Evolutionary conservation across 2,888 invertebrate genomes (phyloP).

Genomic region (Pheosia tremula): DNA sequence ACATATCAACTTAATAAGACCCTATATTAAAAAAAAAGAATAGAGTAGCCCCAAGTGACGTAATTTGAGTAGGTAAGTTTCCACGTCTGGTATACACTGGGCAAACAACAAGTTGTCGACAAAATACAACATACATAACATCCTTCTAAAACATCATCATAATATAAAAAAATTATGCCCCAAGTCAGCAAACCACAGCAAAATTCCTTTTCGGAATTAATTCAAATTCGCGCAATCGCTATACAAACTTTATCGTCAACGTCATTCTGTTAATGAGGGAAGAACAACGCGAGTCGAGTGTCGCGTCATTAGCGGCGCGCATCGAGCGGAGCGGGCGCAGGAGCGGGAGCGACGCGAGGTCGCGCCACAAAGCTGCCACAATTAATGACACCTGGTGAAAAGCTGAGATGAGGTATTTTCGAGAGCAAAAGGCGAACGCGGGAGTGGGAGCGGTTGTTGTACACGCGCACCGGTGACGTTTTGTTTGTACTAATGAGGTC

Average conservation of each 20-base stretch:
- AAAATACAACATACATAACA: no score
- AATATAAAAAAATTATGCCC: no score
- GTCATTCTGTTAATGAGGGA: slow-evolving; percentile 75
- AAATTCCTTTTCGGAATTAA: neutral
- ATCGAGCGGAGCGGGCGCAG: slow-evolving; percentile 52
- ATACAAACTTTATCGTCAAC: slow-evolving; percentile 40
- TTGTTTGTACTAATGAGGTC: slow-evolving; percentile 83
- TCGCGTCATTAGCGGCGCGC: slow-evolving; percentile 65
- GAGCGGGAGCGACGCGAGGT: slow-evolving; percentile 30
- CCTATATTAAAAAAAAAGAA: no score
- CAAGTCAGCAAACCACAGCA: neutral
- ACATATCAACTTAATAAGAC: no score
- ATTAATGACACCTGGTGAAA: slow-evolving; percentile 82
- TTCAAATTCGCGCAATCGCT: slow-evolving; percentile 31
- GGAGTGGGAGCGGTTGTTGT: slow-evolving; percentile 75
- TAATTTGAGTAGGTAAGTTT: no score
- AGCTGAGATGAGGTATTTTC: slow-evolving; percentile 82
- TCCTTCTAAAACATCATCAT: no score
- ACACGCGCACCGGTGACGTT: slow-evolving; percentile 63
- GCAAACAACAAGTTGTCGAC: no score
- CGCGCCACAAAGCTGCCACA: slow-evolving; percentile 62
- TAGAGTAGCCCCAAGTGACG: no score
- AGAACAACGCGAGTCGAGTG: slow-evolving; percentile 65
- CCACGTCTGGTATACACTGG: no score
- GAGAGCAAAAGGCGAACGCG: slow-evolving; percentile 82